Percentiles rank a stretch among this genome's conserved stretches.
These are phyloP conservation scores for Drosophila mimica DNA, from an alignment of 2,888 invertebrate genomes.

Conservation along the genomic window DNA sequence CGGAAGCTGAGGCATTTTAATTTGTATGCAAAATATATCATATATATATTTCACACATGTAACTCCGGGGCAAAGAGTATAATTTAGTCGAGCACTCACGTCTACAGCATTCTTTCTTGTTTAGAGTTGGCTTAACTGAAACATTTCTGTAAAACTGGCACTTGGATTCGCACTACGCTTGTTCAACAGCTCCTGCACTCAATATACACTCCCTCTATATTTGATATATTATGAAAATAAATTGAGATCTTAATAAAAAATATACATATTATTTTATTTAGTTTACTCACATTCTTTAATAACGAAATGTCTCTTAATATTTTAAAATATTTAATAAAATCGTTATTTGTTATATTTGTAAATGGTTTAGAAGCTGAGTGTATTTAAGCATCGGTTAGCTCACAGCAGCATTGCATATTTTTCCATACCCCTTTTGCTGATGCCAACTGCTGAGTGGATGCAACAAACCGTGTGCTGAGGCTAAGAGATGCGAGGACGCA, in stretches of 20 bases:
- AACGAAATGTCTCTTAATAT: neutral
- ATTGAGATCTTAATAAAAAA: neutral
- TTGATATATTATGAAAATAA: neutral
- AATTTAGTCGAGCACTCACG: neutral
- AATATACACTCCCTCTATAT: too few relatives aligned
- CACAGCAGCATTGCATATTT: neutral
- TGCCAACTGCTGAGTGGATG: conserved; percentile 74
- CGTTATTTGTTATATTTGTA: neutral
- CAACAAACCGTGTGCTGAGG: conserved; percentile 65
- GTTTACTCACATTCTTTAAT: neutral
- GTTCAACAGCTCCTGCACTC: neutral
- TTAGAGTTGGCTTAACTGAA: conserved; percentile 8
- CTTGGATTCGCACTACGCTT: neutral
- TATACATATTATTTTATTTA: neutral
- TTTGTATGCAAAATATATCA: neutral
- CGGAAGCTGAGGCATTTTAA: neutral
- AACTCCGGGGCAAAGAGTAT: neutral
- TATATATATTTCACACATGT: neutral
- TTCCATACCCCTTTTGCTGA: conserved; percentile 39
- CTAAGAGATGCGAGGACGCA: neutral
- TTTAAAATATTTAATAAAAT: neutral
- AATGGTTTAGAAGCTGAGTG: conserved; percentile 8
- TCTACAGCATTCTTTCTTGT: neutral
- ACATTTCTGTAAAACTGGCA: neutral
- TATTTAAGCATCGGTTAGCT: conserved; percentile 5